Evolutionary conservation across 2,113 vertebrate genomes (phyloP).

Genomic region (Parotia lawesii): DNA sequence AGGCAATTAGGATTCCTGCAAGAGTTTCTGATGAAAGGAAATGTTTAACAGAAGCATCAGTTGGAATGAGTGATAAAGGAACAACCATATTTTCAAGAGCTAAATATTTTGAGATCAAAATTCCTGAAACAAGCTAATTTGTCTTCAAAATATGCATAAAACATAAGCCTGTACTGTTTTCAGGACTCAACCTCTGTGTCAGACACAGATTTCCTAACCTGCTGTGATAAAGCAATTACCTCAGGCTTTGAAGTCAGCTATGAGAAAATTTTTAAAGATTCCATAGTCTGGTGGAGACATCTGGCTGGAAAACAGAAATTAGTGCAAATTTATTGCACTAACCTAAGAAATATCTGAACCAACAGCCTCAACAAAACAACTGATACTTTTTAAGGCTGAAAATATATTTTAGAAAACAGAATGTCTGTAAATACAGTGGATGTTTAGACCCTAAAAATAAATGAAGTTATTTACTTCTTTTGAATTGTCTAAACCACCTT

Average conservation of each 20-base stretch:
- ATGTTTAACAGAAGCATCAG: neutral
- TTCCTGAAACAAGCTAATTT: conserved; percentile 25
- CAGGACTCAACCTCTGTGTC: neutral
- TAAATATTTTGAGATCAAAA: neutral
- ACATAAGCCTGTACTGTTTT: conserved; percentile 9
- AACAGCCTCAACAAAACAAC: neutral
- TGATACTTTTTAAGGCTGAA: neutral
- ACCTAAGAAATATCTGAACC: neutral
- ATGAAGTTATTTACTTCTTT: neutral
- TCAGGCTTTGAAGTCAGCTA: conserved; percentile 4
- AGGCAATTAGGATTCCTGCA: neutral
- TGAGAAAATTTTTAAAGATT: conserved; percentile 20
- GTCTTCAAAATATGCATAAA: conserved; percentile 42
- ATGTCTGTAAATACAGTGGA: neutral
- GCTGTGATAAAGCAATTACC: conserved; percentile 43
- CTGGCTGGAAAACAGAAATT: conserved; percentile 43
- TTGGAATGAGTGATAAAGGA: neutral
- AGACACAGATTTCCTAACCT: conserved; percentile 14
- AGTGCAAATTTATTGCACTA: neutral
- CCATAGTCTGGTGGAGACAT: conserved; percentile 37
- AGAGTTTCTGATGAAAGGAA: neutral
- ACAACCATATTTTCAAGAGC: neutral
- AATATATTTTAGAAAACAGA: neutral
- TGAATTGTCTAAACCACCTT: neutral
- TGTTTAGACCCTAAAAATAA: neutral